A percentile compares a stretch with the other conserved stretches of the same genome.
These are phyloP conservation scores for Cheilosia impressa DNA, from an alignment of 2,888 invertebrate genomes.

Conservation along the genomic window DNA sequence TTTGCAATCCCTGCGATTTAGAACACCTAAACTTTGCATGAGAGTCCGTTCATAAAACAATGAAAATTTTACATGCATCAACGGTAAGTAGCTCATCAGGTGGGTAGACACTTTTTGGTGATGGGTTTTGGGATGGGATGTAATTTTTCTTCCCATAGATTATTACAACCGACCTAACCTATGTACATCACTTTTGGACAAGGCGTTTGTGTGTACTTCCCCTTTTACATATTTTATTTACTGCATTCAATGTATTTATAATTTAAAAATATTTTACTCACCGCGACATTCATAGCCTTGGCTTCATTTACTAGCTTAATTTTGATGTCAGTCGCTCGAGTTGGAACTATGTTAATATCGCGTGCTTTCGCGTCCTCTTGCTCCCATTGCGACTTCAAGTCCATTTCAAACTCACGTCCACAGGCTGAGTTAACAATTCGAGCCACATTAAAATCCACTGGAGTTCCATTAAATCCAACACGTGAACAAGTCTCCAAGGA, in stretches of 20 bases:
- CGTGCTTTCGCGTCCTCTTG: constrained; percentile 80
- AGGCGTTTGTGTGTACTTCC: too few relatives aligned
- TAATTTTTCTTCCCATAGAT: too few relatives aligned
- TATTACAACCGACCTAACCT: background rate
- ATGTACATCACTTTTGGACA: background rate
- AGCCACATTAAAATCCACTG: constrained; percentile 82
- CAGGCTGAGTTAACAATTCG: constrained; percentile 81
- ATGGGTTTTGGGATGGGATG: too few relatives aligned
- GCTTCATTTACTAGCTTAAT: constrained; percentile 82
- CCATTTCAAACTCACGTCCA: constrained; percentile 82
- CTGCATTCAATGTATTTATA: too few relatives aligned
- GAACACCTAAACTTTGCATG: too few relatives aligned
- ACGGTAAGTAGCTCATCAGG: too few relatives aligned
- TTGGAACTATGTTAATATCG: constrained; percentile 88
- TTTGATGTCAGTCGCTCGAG: constrained; percentile 81
- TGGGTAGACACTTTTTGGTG: too few relatives aligned
- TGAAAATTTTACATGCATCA: too few relatives aligned
- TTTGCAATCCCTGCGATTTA: too few relatives aligned
- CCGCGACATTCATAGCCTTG: constrained; percentile 82
- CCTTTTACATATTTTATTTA: too few relatives aligned
- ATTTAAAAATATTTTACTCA: constrained; percentile 49
- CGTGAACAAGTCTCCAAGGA: constrained; percentile 81
- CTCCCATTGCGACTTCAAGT: constrained; percentile 82
- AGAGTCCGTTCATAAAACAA: too few relatives aligned
- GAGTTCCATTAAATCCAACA: constrained; percentile 77